A percentile compares a stretch with the other conserved stretches of the same genome.
These are phyloP conservation scores for Dromiciops gliroides DNA, from an alignment of 2,113 vertebrate species.

Conservation along the genomic window DNA sequence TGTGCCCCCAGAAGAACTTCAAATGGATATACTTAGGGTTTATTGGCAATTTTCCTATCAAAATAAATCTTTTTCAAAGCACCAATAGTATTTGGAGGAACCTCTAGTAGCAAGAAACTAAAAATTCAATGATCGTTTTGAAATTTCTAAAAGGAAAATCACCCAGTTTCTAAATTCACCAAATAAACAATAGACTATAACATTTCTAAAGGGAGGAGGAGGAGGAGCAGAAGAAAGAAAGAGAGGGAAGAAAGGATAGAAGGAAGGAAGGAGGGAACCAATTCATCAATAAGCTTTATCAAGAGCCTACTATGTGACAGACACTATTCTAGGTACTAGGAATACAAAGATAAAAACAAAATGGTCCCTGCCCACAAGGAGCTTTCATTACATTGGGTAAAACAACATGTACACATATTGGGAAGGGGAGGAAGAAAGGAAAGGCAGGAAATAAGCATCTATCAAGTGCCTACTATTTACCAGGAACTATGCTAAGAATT, in stretches of 20 bases:
- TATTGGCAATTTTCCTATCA: slow-evolving; percentile 46
- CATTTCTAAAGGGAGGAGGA: not conserved
- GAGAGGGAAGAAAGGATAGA: not conserved
- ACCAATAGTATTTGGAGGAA: slow-evolving; percentile 21
- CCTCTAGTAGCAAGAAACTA: not conserved
- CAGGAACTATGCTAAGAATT: not conserved
- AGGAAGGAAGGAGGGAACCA: not conserved
- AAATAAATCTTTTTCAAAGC: slow-evolving; percentile 54
- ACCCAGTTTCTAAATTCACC: not conserved
- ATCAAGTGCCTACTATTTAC: not conserved
- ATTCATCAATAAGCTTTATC: not conserved
- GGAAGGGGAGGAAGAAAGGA: not conserved
- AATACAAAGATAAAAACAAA: not conserved
- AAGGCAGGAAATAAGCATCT: not conserved
- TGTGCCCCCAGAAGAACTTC: not conserved
- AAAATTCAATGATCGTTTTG: not conserved
- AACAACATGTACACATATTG: not conserved
- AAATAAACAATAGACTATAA: not conserved
- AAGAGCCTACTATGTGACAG: not conserved
- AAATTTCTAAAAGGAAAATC: slow-evolving; percentile 23
- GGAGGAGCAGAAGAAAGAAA: not conserved
- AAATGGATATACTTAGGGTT: slow-evolving; percentile 18
- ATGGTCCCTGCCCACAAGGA: not conserved
- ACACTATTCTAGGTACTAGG: not conserved
- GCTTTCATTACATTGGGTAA: not conserved